A percentile compares a stretch with the other conserved stretches of the same genome.
Evolutionary conservation across 2,797 vertebrate genomes (phyloP).

Genomic region (Neostethus bicornis): DNA sequence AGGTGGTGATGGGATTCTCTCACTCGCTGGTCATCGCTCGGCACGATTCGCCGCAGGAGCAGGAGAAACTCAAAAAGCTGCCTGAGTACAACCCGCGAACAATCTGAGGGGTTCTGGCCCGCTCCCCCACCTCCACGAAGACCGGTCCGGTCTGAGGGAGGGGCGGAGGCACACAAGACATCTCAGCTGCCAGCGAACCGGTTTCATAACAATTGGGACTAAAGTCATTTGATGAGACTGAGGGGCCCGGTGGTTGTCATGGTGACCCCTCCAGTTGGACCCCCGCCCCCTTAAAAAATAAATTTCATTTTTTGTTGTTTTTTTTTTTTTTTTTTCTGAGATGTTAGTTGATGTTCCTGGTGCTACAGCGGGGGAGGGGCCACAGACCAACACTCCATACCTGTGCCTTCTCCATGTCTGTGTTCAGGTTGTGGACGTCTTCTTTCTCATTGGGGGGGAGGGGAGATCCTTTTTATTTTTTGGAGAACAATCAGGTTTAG

Average conservation of each 20-base stretch:
- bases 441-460: constrained; percentile 33
- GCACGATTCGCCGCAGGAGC: constrained; percentile 86
- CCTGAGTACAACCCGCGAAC: constrained; percentile 96
- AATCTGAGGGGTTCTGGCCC: constrained; percentile 79
- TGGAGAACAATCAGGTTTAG: constrained; percentile 60
- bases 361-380: constrained; percentile 73
- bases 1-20: constrained; percentile 95
- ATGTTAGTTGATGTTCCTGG: constrained; percentile 69
- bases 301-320: constrained; percentile 56
- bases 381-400: constrained; percentile 77
- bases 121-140: too few species aligned
- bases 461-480: constrained; percentile 12
- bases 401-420: constrained; percentile 73
- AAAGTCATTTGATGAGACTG: constrained; percentile 26
- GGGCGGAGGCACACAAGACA: constrained; percentile 37
- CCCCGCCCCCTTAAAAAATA: too few species aligned
- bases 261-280: too few species aligned
- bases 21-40: constrained; percentile 91
- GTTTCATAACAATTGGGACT: constrained; percentile 49
- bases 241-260: constrained; percentile 6
- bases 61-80: constrained; percentile 91
- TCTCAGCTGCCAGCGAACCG: constrained; percentile 50
- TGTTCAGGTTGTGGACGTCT: constrained; percentile 66
- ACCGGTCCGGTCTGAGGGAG: constrained; percentile 36
- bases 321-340: constrained; percentile 59